Conservation (phyloP, 2,888 invertebrate genomes). For the Pomacea canaliculata region DNA sequence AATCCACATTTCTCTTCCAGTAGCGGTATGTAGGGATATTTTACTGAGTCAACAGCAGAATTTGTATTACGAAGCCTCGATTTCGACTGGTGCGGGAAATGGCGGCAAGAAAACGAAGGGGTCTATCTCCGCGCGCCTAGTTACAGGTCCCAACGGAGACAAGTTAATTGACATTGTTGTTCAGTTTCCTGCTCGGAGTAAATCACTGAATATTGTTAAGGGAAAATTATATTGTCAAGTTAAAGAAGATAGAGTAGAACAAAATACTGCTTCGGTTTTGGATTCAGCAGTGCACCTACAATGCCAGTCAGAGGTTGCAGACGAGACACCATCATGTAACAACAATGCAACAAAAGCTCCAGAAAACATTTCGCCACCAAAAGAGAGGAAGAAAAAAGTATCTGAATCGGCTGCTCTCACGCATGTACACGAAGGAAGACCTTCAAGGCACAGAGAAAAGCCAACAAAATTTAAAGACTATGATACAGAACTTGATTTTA, state of each 20-base stretch:
- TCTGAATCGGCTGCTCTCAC: no score
- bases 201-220: background rate
- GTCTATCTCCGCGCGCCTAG: conserved; percentile 1
- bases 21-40: conserved; percentile 5
- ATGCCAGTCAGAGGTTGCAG: background rate
- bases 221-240: conserved; percentile 1
- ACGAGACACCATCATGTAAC: background rate
- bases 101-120: conserved; percentile 7
- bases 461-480: conserved; percentile 13
- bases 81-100: conserved; percentile 3
- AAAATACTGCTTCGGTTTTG: no score
- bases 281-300: no score
- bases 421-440: background rate
- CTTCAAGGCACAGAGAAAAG: conserved; percentile 7
- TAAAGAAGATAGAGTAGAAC: background rate
- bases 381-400: no score
- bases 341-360: background rate
- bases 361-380: no score
- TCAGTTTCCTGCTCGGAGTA: background rate
- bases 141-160: background rate
- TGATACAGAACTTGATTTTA: background rate
- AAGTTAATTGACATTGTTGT: conserved; percentile 4
- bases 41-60: background rate
- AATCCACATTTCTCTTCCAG: background rate
- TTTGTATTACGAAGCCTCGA: conserved; percentile 12